Percentiles rank a stretch among this genome's conserved stretches.
Conservation (phyloP, 2,888 invertebrate species). For the Drosophila aldrichi region DNA sequence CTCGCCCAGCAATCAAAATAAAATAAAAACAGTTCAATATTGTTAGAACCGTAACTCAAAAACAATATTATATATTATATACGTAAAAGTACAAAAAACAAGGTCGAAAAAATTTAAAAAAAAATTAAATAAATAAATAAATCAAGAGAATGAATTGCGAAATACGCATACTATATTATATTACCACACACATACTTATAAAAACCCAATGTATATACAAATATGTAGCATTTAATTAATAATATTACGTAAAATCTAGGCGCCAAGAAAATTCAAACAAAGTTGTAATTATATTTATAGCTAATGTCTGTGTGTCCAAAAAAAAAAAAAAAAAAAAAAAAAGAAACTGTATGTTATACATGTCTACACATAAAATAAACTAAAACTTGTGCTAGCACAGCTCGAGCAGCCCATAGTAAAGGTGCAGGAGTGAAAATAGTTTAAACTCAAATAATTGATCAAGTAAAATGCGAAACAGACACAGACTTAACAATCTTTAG, state of each 20-base stretch:
- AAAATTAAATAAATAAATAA: neutral
- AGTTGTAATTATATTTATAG: constrained; percentile 48
- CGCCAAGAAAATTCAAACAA: constrained; percentile 31
- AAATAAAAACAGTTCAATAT: constrained; percentile 35
- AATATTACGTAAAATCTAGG: constrained; percentile 24
- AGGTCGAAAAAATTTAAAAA: constrained; percentile 30
- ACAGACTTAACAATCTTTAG: constrained; percentile 30
- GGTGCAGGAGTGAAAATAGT: constrained; percentile 45
- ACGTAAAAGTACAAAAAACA: constrained; percentile 58
- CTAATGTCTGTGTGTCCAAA: constrained; percentile 65
- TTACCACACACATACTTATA: constrained; percentile 28
- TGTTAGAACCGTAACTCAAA: constrained; percentile 29
- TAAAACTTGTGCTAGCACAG: constrained; percentile 48
- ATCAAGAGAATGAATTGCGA: neutral
- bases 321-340: neutral
- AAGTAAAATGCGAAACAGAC: neutral
- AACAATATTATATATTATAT: constrained; percentile 55
- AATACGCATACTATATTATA: constrained; percentile 19
- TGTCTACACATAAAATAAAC: constrained; percentile 13
- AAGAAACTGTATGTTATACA: constrained; percentile 32
- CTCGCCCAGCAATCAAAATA: constrained; percentile 51
- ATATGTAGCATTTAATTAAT: constrained; percentile 47
- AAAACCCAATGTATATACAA: constrained; percentile 43
- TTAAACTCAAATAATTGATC: neutral
- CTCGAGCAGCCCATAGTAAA: constrained; percentile 50